phyloP scores from a whole-genome alignment of 2,888 invertebrate species.

The Plagiodera versicolora region DNA sequence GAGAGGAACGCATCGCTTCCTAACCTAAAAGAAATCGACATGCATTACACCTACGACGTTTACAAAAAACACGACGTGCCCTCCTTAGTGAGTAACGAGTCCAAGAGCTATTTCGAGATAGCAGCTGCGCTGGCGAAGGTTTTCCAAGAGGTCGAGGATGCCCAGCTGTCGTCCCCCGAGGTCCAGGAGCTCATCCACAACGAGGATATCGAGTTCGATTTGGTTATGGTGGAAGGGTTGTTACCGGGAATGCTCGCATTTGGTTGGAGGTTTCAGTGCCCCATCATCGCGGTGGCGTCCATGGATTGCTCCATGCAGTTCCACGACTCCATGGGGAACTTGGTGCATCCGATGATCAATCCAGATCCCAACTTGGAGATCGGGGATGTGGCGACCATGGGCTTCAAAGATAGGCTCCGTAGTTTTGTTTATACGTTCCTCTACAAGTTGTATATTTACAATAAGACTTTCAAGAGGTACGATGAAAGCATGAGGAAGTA shows the following conservation, averaged over 20 bases:
- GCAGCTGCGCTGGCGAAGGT: conserved; percentile 24
- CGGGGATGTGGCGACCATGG: conserved; percentile 33
- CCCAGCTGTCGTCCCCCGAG: conserved; percentile 36
- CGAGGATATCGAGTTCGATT: conserved; percentile 43
- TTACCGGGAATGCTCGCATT: conserved; percentile 42
- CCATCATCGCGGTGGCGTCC: conserved; percentile 47
- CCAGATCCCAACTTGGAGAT: conserved; percentile 44
- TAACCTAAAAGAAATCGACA: conserved; percentile 53
- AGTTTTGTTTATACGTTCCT: conserved; percentile 30
- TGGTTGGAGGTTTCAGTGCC: conserved; percentile 45
- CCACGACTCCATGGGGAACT: conserved; percentile 46
- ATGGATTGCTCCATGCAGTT: conserved; percentile 41
- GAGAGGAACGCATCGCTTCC: conserved; percentile 47
- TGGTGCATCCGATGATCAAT: conserved; percentile 45
- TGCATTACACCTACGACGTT: conserved; percentile 46
- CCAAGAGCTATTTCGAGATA: conserved; percentile 28
- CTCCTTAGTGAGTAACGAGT: conserved; percentile 27
- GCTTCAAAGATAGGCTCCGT: conserved; percentile 40
- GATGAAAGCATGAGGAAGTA: conserved; percentile 35
- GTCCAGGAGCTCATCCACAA: conserved; percentile 45
- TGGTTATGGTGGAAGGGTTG: conserved; percentile 46
- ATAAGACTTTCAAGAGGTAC: conserved; percentile 20
- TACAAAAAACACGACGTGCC: conserved; percentile 28
- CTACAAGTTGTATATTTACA: conserved; percentile 17
- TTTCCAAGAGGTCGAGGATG: conserved; percentile 27